Evolutionary conservation across 2,797 vertebrate genomes (phyloP), one percentile per base, ranked within the genome.

Genomic region (Heterohyrax brucei): DNA sequence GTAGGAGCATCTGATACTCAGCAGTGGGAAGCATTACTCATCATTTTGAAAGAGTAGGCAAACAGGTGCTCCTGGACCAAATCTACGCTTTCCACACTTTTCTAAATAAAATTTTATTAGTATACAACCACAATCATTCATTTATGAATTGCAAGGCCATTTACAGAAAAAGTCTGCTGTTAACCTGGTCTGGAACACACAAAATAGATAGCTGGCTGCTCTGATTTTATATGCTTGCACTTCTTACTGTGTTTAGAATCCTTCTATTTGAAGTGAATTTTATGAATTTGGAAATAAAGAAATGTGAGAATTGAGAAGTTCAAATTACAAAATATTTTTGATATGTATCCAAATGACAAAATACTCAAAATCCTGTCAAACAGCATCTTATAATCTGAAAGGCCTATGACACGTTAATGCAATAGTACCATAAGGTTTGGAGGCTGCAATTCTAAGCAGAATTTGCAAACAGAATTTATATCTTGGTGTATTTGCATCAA

Each of bases 241-340:
- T 14, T 75, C 93, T 64, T 7, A 66, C n/a, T 39, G 21, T 61
- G 33, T 14, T 87, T 68, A 86, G 66, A 83, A 46, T 70, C 9
- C 44, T 76, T 28, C 80, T 84, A 44, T 21, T 30, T 66, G 16
- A 92, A 81, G 94, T 79, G 8, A 96, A 21, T 78, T 44, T 62
- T 68, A 22, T 16, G 18, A 77, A 84, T 66, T 97, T 93, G 76
- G 86, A 97, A 86, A 92, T 39, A 26, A 85, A 75, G 53, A 33
- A 72, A 91, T 14, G 62, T 13, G 24, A 22, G 5, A 72, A 89
- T 76, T 82, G 80, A 66, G 64, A 94, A 26, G 73, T 66, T 78
- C 89, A 83, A 61, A 84, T 87, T 62, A 94, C 33, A 72, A 89
- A 56, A 83, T 77, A 72, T 78, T 66, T 90, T 96, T 50, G 76